phyloP scores from a whole-genome alignment of 2,888 invertebrate species.

The Xanthorhoe designata region DNA sequence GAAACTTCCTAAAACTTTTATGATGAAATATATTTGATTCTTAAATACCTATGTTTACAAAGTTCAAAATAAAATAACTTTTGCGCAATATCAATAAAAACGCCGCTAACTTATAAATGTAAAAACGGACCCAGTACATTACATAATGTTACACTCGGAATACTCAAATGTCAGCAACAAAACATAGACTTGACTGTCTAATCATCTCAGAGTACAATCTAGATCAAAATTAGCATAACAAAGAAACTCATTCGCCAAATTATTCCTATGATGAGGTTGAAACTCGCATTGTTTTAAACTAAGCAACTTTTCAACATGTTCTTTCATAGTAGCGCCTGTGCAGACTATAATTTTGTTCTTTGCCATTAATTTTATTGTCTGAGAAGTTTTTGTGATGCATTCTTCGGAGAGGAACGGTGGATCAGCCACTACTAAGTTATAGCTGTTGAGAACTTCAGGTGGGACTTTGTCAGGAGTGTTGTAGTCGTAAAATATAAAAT shows the following conservation, averaged over 20 bases:
- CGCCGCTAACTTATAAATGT: too few relatives aligned
- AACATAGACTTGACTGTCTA: not conserved
- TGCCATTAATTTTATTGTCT: conserved; percentile 90
- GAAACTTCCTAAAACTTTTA: too few relatives aligned
- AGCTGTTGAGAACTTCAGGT: conserved; percentile 84
- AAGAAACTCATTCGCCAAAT: conserved; percentile 96
- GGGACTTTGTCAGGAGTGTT: conserved; percentile 90
- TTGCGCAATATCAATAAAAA: too few relatives aligned
- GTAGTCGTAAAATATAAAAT: conserved; percentile 96
- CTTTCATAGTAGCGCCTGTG: conserved; percentile 94
- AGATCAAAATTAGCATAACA: conserved; percentile 96
- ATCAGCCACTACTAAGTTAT: conserved; percentile 95
- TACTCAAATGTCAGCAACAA: not conserved
- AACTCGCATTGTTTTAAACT: conserved; percentile 88
- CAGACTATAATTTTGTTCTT: conserved; percentile 93
- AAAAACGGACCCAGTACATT: too few relatives aligned
- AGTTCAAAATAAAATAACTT: too few relatives aligned
- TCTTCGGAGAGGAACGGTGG: conserved; percentile 98
- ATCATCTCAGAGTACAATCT: conserved; percentile 75
- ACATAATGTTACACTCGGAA: too few relatives aligned
- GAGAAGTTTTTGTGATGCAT: conserved; percentile 93
- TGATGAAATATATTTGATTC: too few relatives aligned
- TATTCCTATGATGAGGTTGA: conserved; percentile 93
- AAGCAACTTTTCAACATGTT: conserved; percentile 87
- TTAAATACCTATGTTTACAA: too few relatives aligned